A percentile compares a stretch with the other conserved stretches of the same genome.
These are phyloP conservation scores for Stomatorhinus ivindoensis DNA, from an alignment of 2,113 vertebrate genomes.

Conservation along the genomic window DNA sequence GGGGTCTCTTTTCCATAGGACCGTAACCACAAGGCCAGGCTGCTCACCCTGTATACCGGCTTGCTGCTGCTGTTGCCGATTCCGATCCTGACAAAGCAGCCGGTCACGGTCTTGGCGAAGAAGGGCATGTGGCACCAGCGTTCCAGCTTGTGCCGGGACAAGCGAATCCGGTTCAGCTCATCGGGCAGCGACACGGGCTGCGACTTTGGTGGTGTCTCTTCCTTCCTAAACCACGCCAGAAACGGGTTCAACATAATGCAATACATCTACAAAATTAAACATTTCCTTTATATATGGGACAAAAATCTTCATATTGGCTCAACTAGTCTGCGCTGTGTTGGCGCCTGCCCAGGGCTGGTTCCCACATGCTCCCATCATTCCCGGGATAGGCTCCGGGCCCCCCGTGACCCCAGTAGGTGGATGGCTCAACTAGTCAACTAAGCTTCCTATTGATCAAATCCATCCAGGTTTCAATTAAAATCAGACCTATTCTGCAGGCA, in stretches of 20 bases:
- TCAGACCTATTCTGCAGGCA: not conserved
- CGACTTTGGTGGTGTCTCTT: constrained; percentile 91
- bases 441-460: not conserved
- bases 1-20: not conserved
- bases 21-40: not conserved
- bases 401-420: no score
- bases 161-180: constrained; percentile 85
- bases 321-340: no score
- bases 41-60: constrained; percentile 85
- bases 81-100: constrained; percentile 94
- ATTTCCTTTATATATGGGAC: not conserved
- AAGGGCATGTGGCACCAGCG: constrained; percentile 99
- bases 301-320: not conserved
- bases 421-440: not conserved
- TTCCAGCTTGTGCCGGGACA: constrained; percentile 92
- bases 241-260: not conserved
- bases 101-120: constrained; percentile 92
- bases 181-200: constrained; percentile 90
- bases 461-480: not conserved
- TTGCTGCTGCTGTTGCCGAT: constrained; percentile 98
- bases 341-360: no score
- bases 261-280: not conserved
- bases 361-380: no score
- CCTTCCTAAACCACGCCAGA: constrained; percentile 63
- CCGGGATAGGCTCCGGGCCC: no score